Percentiles rank a stretch among this genome's conserved stretches.
Evolutionary conservation across 2,797 vertebrate species (phyloP).

Genomic region (Kryptopterus vitreolus): DNA sequence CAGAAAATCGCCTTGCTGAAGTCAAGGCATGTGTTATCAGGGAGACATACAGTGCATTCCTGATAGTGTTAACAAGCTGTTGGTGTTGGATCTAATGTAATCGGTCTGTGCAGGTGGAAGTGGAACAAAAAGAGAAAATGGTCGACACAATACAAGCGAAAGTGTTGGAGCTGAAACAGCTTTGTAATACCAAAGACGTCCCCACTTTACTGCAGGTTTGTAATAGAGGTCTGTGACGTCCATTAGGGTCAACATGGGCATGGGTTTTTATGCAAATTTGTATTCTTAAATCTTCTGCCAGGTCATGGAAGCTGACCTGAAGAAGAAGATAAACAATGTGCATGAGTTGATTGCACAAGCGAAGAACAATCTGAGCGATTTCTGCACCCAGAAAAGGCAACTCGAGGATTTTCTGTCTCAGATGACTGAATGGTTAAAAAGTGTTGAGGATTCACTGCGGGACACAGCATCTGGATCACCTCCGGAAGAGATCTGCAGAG

Average conservation of each 20-base stretch:
- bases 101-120: constrained; percentile 75
- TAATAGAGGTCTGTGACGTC: neutral
- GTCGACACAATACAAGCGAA: constrained; percentile 82
- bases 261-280: neutral
- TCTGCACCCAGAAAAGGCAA: constrained; percentile 81
- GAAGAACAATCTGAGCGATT: constrained; percentile 83
- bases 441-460: constrained; percentile 81
- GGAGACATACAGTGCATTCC: neutral
- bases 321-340: constrained; percentile 82
- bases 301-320: constrained; percentile 88
- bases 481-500: constrained; percentile 85
- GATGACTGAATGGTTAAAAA: constrained; percentile 80
- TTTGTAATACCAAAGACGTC: constrained; percentile 78
- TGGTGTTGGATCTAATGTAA: neutral
- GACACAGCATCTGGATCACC: constrained; percentile 74
- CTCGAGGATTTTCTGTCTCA: constrained; percentile 84
- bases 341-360: constrained; percentile 84
- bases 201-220: constrained; percentile 86
- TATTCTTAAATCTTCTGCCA: constrained; percentile 58
- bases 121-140: constrained; percentile 78
- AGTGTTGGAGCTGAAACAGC: constrained; percentile 83
- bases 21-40: constrained; percentile 77
- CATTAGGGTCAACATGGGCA: neutral
- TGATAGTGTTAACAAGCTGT: neutral
- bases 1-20: constrained; percentile 76